Conservation (phyloP, 1,140 invertebrate genomes). For the Zaprionus taronus region DNA sequence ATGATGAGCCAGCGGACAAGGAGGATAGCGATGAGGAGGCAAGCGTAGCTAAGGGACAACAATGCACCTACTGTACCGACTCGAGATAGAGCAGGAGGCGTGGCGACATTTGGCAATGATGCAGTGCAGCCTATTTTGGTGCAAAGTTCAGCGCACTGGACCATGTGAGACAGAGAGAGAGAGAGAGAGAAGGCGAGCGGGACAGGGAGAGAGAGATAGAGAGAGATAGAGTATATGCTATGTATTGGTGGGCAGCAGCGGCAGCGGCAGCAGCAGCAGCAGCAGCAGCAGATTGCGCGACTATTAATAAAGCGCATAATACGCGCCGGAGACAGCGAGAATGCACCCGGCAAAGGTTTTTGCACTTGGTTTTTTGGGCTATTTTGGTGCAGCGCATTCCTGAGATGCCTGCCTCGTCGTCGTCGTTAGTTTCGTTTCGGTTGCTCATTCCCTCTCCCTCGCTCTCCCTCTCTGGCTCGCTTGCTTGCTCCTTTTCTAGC, state of each 20-base stretch:
- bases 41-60: neutral
- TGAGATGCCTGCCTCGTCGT: constrained; percentile 57
- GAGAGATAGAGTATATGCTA: neutral
- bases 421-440: constrained; percentile 4
- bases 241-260: constrained; percentile 19
- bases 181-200: neutral
- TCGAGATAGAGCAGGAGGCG: neutral
- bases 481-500: neutral
- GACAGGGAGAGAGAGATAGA: neutral
- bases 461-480: neutral
- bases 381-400: constrained; percentile 72
- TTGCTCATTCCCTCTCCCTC: neutral
- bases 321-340: neutral
- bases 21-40: constrained; percentile 16
- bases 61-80: constrained; percentile 39
- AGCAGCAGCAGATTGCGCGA: constrained; percentile 16
- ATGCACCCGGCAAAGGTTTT: constrained; percentile 65
- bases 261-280: too few relatives aligned
- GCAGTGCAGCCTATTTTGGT: constrained; percentile 37
- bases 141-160: constrained; percentile 36
- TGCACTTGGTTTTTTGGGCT: constrained; percentile 67
- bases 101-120: constrained; percentile 29
- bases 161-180: neutral
- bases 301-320: constrained; percentile 39
- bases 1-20: neutral